Percentiles rank a stretch among this genome's conserved stretches.
These are phyloP conservation scores for Danio tinwini DNA, from an alignment of 2,797 vertebrate species.

Conservation along the genomic window DNA sequence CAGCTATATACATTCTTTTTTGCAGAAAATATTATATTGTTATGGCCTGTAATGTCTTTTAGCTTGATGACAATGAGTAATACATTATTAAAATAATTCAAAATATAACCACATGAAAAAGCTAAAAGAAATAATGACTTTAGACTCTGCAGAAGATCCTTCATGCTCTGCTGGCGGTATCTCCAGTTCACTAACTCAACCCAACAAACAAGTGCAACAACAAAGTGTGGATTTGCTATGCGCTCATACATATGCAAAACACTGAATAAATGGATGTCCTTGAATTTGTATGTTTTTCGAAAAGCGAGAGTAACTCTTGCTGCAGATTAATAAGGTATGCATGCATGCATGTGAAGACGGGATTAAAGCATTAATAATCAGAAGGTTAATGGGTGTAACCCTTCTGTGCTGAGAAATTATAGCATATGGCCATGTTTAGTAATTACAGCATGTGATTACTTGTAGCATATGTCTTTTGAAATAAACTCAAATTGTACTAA, in stretches of 20 bases:
- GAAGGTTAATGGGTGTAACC: constrained; percentile 34
- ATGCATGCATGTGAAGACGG: constrained; percentile 16
- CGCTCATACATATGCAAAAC: constrained; percentile 36
- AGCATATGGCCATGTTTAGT: constrained; percentile 25
- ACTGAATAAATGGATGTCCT: constrained; percentile 24
- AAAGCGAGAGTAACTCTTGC: constrained; percentile 6
- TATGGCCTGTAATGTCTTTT: no score
- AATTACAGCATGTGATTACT: constrained; percentile 8
- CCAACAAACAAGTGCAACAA: constrained; percentile 27
- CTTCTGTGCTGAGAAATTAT: constrained; percentile 11
- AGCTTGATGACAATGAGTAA: no score
- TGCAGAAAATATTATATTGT: no score
- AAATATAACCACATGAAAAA: background rate
- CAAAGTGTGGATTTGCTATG: constrained; percentile 30
- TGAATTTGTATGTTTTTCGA: constrained; percentile 32
- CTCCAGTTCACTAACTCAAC: constrained; percentile 22
- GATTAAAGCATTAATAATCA: constrained; percentile 46
- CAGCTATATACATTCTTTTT: no score
- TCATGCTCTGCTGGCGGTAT: constrained; percentile 31
- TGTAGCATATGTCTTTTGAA: background rate
- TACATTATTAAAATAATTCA: no score
- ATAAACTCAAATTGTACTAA: background rate
- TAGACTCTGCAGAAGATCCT: constrained; percentile 20
- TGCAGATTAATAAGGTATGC: constrained; percentile 16
- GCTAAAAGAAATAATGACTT: no score